Percentiles rank a stretch among this genome's conserved stretches.
These are phyloP conservation scores for Drosophila longiperda DNA, from an alignment of 2,888 invertebrate species.

Conservation along the genomic window DNA sequence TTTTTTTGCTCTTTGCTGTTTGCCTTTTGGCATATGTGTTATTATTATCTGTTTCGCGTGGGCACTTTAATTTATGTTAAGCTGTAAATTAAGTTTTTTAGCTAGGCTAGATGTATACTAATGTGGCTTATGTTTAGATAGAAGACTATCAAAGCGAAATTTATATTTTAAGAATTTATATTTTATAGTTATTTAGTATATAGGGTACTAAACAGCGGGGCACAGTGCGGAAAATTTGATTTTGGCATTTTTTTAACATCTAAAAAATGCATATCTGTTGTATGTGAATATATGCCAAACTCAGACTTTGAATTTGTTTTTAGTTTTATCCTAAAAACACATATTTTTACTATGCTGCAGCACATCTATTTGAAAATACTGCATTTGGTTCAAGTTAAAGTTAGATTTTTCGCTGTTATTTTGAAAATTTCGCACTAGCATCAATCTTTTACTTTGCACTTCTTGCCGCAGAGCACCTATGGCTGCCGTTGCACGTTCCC, in stretches of 20 bases:
- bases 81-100: constrained; percentile 39
- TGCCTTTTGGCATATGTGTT: constrained; percentile 38
- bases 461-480: background rate
- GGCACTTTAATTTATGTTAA: constrained; percentile 49
- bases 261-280: background rate
- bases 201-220: background rate
- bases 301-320: background rate
- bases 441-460: constrained; percentile 37
- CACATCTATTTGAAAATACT: background rate
- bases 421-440: constrained; percentile 4
- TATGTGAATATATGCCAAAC: background rate
- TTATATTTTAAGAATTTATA: too few relatives aligned
- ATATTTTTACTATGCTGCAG: background rate
- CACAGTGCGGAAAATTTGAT: too few relatives aligned
- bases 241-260: background rate
- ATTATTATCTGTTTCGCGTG: constrained; percentile 25
- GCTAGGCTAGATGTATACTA: background rate
- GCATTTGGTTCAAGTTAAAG: background rate
- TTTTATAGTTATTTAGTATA: background rate
- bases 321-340: background rate
- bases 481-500: background rate
- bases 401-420: constrained; percentile 5
- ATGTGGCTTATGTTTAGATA: background rate
- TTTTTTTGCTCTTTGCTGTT: constrained; percentile 4
- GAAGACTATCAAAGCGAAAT: too few relatives aligned